phyloP scores from a whole-genome alignment of 2,797 vertebrate species.

The Sandelia bainsii region DNA sequence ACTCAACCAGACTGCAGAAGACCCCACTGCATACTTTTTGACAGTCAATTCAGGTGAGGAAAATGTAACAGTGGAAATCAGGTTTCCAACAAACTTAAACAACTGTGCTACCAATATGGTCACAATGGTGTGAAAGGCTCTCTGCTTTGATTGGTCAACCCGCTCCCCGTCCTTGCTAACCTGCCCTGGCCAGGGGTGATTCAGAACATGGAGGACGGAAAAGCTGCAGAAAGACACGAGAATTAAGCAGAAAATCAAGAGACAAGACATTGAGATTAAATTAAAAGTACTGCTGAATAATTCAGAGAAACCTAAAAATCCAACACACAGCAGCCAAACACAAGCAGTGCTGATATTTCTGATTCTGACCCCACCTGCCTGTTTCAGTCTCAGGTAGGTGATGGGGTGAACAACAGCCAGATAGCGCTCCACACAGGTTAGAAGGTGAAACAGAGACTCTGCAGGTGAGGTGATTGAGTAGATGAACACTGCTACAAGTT shows the following conservation, averaged over 20 bases:
- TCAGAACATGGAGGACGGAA: slow-evolving; percentile 7
- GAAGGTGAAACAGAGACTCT: slow-evolving; percentile 19
- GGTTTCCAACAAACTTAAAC: neutral
- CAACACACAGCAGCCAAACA: slow-evolving; percentile 20
- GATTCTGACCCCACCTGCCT: neutral
- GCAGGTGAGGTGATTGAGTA: slow-evolving; percentile 3
- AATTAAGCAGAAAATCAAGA: rapidly evolving
- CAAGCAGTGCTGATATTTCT: neutral
- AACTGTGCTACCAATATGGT: slow-evolving; percentile 16
- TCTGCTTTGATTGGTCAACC: slow-evolving; percentile 19
- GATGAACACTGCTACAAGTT: neutral
- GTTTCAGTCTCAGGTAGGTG: slow-evolving; percentile 7
- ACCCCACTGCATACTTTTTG: neutral
- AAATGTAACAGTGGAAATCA: neutral
- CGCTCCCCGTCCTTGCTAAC: neutral
- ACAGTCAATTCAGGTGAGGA: neutral
- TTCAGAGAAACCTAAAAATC: neutral
- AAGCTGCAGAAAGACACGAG: slow-evolving; percentile 17
- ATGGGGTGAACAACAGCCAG: slow-evolving; percentile 18
- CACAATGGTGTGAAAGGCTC: slow-evolving; percentile 34
- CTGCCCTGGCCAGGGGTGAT: slow-evolving; percentile 11
- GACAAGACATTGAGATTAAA: no score
- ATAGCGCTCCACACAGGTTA: slow-evolving; percentile 31
- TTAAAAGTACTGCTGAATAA: rapidly evolving
- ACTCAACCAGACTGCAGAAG: slow-evolving; percentile 1